Evolutionary conservation across 2,888 invertebrate genomes (phyloP).

Genomic region (Eulithis testata): DNA sequence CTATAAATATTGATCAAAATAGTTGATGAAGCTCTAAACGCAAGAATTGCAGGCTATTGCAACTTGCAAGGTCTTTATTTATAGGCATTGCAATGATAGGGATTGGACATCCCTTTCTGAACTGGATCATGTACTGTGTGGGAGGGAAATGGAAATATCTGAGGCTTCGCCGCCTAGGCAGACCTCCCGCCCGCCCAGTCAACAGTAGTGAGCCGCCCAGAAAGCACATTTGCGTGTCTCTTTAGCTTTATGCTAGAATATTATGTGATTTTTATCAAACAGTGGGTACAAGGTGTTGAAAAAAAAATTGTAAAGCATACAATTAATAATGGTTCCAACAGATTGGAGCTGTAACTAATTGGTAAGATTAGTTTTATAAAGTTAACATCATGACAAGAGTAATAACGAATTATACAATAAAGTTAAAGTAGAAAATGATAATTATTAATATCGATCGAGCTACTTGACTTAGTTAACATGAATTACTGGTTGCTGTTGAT

Average conservation of each 20-base stretch:
- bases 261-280: constrained; percentile 18
- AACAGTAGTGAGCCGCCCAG: constrained; percentile 64
- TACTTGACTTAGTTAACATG: too few relatives aligned
- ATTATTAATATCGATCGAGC: too few relatives aligned
- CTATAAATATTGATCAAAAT: constrained; percentile 11
- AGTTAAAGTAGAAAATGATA: too few relatives aligned
- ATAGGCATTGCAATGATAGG: constrained; percentile 59
- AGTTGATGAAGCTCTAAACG: constrained; percentile 14
- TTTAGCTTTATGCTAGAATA: constrained; percentile 30
- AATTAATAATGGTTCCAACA: neutral
- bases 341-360: neutral
- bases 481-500: too few relatives aligned
- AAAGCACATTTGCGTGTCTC: constrained; percentile 49
- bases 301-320: neutral
- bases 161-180: constrained; percentile 71
- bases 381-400: neutral
- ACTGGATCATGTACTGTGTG: constrained; percentile 46
- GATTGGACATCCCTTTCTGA: constrained; percentile 54
- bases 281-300: neutral
- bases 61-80: constrained; percentile 59
- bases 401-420: neutral
- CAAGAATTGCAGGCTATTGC: constrained; percentile 24
- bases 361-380: constrained; percentile 27
- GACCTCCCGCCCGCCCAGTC: constrained; percentile 81
- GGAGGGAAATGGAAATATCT: constrained; percentile 63